Conservation (phyloP, 1,140 invertebrate species). For the Acyrthosiphon pisum region DNA sequence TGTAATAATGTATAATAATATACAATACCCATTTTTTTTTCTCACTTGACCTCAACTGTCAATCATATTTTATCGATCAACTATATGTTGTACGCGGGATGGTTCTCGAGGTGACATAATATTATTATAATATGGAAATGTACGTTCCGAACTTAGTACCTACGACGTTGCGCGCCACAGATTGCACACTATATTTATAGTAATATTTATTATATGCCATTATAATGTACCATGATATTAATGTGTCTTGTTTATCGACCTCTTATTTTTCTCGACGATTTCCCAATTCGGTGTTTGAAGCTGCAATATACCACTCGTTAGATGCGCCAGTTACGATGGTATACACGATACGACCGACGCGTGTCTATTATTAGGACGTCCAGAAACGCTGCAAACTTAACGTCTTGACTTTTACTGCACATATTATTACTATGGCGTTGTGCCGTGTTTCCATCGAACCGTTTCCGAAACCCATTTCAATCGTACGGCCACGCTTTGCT, state of each 20-base stretch:
- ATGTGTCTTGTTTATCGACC: not conserved
- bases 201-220: not conserved
- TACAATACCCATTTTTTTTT: not conserved
- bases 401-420: not conserved
- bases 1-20: not conserved
- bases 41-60: not conserved
- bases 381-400: not conserved
- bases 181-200: not conserved
- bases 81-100: not conserved
- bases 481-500: not conserved
- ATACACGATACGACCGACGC: not conserved
- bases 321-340: not conserved
- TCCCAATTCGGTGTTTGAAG: not conserved
- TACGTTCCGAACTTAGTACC: not conserved
- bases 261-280: not conserved
- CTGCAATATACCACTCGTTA: not conserved
- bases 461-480: not conserved
- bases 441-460: not conserved
- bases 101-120: not conserved
- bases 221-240: not conserved
- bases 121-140: not conserved
- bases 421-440: not conserved
- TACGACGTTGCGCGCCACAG: not conserved
- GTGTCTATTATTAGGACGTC: conserved; percentile 15
- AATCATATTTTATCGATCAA: not conserved